Evolutionary conservation across 2,113 vertebrate genomes (phyloP).

Genomic region (Dicrurus megarhynchus): DNA sequence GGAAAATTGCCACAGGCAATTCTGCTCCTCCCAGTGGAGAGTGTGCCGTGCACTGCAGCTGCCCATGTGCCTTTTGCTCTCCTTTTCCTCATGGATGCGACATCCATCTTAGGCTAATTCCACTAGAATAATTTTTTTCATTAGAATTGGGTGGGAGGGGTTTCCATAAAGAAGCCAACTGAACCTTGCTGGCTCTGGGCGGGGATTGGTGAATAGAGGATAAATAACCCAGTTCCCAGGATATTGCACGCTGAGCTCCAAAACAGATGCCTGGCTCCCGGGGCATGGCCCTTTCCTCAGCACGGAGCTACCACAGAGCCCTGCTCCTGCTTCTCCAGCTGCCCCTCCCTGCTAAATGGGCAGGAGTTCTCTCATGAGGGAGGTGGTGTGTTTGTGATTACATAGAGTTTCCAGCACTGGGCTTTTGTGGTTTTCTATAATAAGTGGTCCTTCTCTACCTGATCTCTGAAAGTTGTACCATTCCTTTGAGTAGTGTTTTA

Average conservation of each 20-base stretch:
- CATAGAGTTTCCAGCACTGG: background rate
- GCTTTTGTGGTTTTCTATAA: background rate
- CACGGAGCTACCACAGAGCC: background rate
- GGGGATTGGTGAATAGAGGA: fast-evolving
- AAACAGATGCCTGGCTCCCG: background rate
- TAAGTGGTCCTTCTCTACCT: background rate
- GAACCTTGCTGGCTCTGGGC: background rate
- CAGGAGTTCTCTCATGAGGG: background rate
- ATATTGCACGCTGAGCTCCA: background rate
- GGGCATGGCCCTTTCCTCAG: background rate
- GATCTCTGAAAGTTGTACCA: background rate
- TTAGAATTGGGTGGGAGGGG: background rate
- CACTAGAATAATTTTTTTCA: background rate
- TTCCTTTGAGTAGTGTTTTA: background rate
- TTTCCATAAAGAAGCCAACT: background rate
- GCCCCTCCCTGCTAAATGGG: fast-evolving
- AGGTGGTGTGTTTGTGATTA: background rate
- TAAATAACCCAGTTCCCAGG: background rate
- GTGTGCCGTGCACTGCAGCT: fast-evolving
- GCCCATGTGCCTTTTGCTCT: background rate
- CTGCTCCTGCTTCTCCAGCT: background rate
- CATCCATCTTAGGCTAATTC: background rate
- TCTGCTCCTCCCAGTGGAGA: background rate
- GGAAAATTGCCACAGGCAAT: background rate
- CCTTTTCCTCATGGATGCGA: fast-evolving